phyloP scores from a whole-genome alignment of 2,113 vertebrate genomes.

The Alces alces region DNA sequence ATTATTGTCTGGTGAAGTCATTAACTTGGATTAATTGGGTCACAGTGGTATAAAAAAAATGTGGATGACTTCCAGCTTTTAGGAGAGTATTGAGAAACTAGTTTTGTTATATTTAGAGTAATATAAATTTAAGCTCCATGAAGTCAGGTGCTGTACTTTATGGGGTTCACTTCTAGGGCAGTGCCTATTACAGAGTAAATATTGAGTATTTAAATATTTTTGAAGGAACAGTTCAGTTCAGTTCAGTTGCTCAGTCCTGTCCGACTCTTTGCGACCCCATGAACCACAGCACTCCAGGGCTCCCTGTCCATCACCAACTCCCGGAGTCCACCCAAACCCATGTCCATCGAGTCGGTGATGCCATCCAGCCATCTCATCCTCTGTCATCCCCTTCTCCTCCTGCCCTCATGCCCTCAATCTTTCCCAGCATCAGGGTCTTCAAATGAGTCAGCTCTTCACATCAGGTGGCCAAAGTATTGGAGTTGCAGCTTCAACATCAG shows the following conservation, averaged over 20 bases:
- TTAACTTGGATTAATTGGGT: constrained; percentile 57
- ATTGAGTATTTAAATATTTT: background rate
- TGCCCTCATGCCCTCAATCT: background rate
- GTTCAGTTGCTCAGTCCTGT: background rate
- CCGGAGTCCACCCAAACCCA: background rate
- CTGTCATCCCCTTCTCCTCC: background rate
- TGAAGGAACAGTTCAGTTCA: background rate
- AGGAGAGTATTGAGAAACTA: background rate
- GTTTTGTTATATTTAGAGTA: constrained; percentile 9
- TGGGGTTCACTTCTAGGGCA: background rate
- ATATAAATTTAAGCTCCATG: background rate
- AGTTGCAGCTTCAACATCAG: background rate
- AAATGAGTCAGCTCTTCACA: background rate
- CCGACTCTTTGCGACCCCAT: background rate
- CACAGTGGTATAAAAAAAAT: background rate
- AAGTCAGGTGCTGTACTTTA: background rate
- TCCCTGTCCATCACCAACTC: background rate
- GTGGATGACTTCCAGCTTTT: constrained; percentile 1
- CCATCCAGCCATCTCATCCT: background rate
- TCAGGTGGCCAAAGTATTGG: background rate
- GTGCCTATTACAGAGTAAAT: background rate
- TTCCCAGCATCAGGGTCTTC: background rate
- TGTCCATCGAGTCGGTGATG: accelerated
- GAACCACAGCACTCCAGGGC: background rate
- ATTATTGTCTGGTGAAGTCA: constrained; percentile 51